A percentile compares a stretch with the other conserved stretches of the same genome.
Evolutionary conservation across 2,797 vertebrate genomes (phyloP).

Genomic region (Hoplostethus mediterraneus): DNA sequence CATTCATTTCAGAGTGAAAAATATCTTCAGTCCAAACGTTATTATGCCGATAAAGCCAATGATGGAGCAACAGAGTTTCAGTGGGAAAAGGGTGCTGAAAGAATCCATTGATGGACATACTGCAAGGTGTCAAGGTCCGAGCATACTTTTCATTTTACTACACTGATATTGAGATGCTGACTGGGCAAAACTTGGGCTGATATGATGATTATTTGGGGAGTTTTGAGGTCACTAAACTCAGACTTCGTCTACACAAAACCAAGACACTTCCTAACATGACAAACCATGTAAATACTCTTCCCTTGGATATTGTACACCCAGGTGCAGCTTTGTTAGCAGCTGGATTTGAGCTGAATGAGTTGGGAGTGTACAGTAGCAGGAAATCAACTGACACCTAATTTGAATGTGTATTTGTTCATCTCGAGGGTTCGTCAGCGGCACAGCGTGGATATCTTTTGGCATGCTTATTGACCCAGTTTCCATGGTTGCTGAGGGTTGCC

Average conservation of each 20-base stretch:
- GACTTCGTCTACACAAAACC: too few relatives aligned
- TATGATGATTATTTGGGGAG: too few relatives aligned
- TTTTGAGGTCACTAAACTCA: too few relatives aligned
- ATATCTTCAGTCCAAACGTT: neutral
- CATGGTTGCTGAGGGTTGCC: conserved; percentile 22
- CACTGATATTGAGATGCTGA: neutral
- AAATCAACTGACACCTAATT: conserved; percentile 34
- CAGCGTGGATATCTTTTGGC: conserved; percentile 28
- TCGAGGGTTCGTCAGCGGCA: conserved; percentile 38
- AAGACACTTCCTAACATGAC: too few relatives aligned
- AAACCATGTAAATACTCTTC: too few relatives aligned
- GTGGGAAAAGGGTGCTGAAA: neutral
- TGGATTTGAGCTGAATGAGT: too few relatives aligned
- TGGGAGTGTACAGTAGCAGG: neutral
- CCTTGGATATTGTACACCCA: too few relatives aligned
- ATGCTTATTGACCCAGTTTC: conserved; percentile 60
- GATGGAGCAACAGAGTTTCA: neutral
- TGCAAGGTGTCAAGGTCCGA: too few relatives aligned
- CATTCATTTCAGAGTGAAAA: neutral
- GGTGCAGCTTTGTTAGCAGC: neutral
- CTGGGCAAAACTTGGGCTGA: neutral
- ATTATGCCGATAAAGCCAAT: neutral
- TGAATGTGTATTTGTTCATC: conserved; percentile 30
- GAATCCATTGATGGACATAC: too few relatives aligned
- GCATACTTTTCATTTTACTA: neutral